Conservation (phyloP, 2,113 vertebrate species). For the Corydoras maculifer region DNA sequence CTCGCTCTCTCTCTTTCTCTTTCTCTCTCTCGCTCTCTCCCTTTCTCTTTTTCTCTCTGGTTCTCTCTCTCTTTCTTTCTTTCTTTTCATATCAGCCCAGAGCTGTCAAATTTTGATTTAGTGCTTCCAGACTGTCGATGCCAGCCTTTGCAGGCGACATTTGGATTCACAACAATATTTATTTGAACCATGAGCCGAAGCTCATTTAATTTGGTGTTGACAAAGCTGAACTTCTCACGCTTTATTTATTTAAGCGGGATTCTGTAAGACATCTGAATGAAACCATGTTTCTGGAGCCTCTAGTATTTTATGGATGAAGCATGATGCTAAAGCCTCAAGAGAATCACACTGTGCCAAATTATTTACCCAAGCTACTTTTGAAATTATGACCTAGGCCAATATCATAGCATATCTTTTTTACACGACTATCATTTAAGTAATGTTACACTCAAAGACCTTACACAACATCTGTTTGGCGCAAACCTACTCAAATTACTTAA, state of each 20-base stretch:
- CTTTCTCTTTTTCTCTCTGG: neutral
- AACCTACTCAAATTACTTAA: neutral
- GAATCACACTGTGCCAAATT: neutral
- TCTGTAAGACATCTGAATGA: neutral
- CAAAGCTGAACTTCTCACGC: neutral
- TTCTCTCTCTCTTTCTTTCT: no score
- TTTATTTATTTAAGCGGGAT: neutral
- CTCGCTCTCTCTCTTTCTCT: neutral
- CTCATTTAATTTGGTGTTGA: neutral
- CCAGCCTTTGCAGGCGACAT: constrained; percentile 4
- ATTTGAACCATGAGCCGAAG: neutral
- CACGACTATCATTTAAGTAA: neutral
- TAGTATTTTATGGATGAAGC: neutral
- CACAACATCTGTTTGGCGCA: constrained; percentile 22
- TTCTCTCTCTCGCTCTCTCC: no score
- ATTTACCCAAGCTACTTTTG: neutral
- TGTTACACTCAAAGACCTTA: neutral
- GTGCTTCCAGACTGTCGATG: neutral
- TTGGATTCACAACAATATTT: neutral
- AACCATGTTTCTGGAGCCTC: neutral
- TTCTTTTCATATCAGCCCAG: constrained; percentile 10
- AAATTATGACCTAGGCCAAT: no score
- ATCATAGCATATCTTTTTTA: no score
- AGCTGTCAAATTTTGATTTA: constrained; percentile 8
- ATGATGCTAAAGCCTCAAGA: neutral